These are phyloP conservation scores for Watsonalla binaria DNA, from an alignment of 2,888 invertebrate species.

Conservation along the genomic window DNA sequence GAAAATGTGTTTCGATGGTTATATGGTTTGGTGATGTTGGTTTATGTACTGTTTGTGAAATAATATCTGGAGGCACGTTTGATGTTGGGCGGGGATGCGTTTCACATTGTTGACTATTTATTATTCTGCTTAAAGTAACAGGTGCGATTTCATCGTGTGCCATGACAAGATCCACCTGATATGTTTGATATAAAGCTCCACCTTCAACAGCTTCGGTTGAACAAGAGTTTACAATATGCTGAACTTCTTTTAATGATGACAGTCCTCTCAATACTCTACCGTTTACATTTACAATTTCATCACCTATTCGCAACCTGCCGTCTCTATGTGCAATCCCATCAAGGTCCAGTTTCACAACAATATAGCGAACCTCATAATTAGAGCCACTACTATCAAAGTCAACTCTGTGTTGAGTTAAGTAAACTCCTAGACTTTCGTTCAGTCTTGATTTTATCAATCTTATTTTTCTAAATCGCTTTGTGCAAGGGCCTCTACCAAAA, in stretches of 20 bases:
- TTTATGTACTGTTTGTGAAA: conserved; percentile 68
- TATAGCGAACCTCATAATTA: conserved; percentile 80
- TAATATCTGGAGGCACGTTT: conserved; percentile 67
- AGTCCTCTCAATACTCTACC: conserved; percentile 88
- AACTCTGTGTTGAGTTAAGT: conserved; percentile 82
- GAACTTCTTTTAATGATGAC: conserved; percentile 81
- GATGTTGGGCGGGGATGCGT: conserved; percentile 34
- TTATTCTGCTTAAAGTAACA: conserved; percentile 66
- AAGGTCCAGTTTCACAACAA: conserved; percentile 81
- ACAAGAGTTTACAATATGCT: conserved; percentile 76
- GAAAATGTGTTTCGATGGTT: conserved; percentile 70
- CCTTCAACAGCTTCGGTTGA: conserved; percentile 69
- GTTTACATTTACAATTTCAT: conserved; percentile 94
- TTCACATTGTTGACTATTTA: conserved; percentile 55
- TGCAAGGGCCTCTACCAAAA: conserved; percentile 78
- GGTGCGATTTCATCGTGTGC: conserved; percentile 82
- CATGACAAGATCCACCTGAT: conserved; percentile 80
- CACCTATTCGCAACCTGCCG: conserved; percentile 89
- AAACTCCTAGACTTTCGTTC: conserved; percentile 84
- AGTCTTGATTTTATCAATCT: conserved; percentile 82
- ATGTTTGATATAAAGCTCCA: conserved; percentile 59
- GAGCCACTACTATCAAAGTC: conserved; percentile 72
- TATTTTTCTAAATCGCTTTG: conserved; percentile 81
- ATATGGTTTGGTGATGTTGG: conserved; percentile 61
- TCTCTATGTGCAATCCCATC: conserved; percentile 86